Evolutionary conservation across 2,888 invertebrate species (phyloP), one percentile per base, ranked within the genome.

Genomic region (Arrhopalites spinosus): DNA sequence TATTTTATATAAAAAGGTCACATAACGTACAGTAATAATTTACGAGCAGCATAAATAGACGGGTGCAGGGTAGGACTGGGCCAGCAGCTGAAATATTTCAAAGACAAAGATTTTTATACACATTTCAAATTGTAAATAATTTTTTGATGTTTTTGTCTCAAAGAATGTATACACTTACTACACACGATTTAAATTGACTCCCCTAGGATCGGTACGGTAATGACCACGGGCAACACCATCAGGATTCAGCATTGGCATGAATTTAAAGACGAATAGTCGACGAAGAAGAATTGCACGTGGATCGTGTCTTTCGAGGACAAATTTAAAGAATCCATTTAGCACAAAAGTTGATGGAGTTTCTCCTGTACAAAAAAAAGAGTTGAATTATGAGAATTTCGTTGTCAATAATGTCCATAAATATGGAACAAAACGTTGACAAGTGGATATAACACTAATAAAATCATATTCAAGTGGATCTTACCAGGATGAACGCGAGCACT

Each of bases 401-500:
- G n/a, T n/a, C n/a, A n/a, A n/a, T n/a, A n/a, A n/a, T n/a, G n/a
- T n/a, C n/a, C n/a, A n/a, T n/a, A n/a, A n/a, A n/a, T n/a, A n/a
- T n/a, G n/a, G n/a, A n/a, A n/a, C n/a, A n/a, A n/a, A n/a, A n/a
- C n/a, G n/a, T n/a, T n/a, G n/a, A n/a, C n/a, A n/a, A n/a, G n/a
- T n/a, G n/a, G n/a, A n/a, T n/a, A n/a, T n/a, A n/a, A n/a, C n/a
- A n/a, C n/a, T n/a, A n/a, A n/a, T n/a, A n/a, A n/a, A n/a, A n/a
- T n/a, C n/a, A n/a, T n/a, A n/a, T n/a, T n/a, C n/a, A n/a, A n/a
- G n/a, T n/a, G n/a, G n/a, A n/a, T n/a, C n/a, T n/a, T n/a, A 1
- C 95, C 95, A 17, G 95, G 95, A 86, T 96, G 96, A 70, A 96
- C 95, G 77, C 96, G 88, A 3, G 95, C 94, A 77, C 93, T 94